Conservation (phyloP, 2,888 invertebrate species). For the Kuschelorhynchus macadamiae region DNA sequence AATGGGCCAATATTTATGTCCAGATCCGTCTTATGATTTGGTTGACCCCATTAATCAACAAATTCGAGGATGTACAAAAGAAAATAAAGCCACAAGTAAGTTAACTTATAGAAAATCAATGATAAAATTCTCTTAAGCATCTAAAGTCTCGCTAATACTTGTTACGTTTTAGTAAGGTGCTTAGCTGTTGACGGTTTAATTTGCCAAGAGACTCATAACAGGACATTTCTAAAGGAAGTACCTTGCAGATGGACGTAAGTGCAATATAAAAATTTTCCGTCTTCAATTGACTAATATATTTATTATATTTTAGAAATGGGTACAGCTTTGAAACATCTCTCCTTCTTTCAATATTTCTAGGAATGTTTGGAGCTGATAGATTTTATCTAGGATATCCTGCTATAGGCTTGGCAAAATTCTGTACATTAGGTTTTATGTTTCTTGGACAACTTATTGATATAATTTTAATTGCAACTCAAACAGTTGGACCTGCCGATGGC, state of each 20-base stretch:
- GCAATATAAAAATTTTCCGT: slow-evolving; percentile 1
- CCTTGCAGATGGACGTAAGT: slow-evolving; percentile 97
- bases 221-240: slow-evolving; percentile 84
- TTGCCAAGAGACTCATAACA: slow-evolving; percentile 85
- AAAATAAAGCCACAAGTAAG: slow-evolving; percentile 85
- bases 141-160: no score
- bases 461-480: slow-evolving; percentile 94
- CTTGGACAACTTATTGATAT: slow-evolving; percentile 95
- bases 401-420: slow-evolving; percentile 93
- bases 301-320: slow-evolving; percentile 82
- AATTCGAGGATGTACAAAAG: slow-evolving; percentile 82
- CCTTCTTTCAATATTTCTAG: slow-evolving; percentile 94
- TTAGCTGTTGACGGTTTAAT: slow-evolving; percentile 86
- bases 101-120: no score
- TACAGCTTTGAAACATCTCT: slow-evolving; percentile 94
- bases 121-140: no score
- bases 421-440: slow-evolving; percentile 97
- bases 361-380: slow-evolving; percentile 97
- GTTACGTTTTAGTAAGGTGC: slow-evolving; percentile 78
- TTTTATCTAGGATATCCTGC: slow-evolving; percentile 99
- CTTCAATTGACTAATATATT: slow-evolving; percentile 41
- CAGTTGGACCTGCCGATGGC: slow-evolving; percentile 94
- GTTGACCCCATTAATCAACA: slow-evolving; percentile 94
- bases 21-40: slow-evolving; percentile 80
- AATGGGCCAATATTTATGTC: slow-evolving; percentile 87